Base-by-base conservation (phyloP, 2,888 invertebrate species). In the Zeuzera pyrina region DNA sequence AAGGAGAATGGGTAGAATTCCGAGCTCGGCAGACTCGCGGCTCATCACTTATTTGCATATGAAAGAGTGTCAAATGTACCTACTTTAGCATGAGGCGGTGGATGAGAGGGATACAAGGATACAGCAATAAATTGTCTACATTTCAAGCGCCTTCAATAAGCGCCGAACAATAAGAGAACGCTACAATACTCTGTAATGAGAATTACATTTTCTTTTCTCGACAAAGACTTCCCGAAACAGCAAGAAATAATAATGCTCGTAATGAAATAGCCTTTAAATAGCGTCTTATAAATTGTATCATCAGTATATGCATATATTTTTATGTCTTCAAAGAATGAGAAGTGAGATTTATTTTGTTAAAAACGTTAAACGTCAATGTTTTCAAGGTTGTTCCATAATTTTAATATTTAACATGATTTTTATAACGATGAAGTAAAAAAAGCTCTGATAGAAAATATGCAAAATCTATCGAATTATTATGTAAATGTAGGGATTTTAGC, bases 1-100 rank as follows among this genome's bases (percentile, higher is more conserved):
- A 43, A n/a, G n/a, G 43, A 34, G 44, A 37, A 47, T 44, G 43
- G 8, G 25, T 12, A 30, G 39, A 39, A 40, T 38, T 41, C 30
- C 30, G 38, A 38, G 42, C 34, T 36, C 28, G 37, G 43, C 41
- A 44, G 38, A 42, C n/a, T 35, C 49, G 44, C 43, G 43, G 48
- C 42, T 49, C 52, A 44, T 44, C 34, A 31, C 39, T 49, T 49
- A 72, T 72, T 72, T 70, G 63, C 70, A 72, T 72, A 45, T 61
- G 64, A 72, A 69, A 72, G 69, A 63, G 66, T 57, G 41, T 42
- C 56, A 56, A 56, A 52, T 51, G 42, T 46, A 33, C 19, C 45
- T 45, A 47, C 56, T 54, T 46, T 39, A 52, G 44, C 52, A 46
- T 42, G 42, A 51, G 53, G n/a, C n/a, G 49, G 53, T 46, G 49